A percentile compares a stretch with the other conserved stretches of the same genome.
phyloP scores from a whole-genome alignment of 2,797 vertebrate species.

The Leucoraja ocellata region DNA sequence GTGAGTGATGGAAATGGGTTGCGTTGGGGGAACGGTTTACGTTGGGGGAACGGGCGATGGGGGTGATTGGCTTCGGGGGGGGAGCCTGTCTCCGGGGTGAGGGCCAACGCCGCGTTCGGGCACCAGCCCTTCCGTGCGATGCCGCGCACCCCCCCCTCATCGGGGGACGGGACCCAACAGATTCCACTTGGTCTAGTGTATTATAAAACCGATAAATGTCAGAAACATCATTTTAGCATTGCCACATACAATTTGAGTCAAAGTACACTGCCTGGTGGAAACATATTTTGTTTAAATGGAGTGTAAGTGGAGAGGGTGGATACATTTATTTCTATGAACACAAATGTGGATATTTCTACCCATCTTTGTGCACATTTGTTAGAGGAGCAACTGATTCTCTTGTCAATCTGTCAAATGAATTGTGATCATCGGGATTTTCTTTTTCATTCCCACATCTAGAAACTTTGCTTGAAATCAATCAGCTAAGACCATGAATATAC shows the following conservation, averaged over 20 bases:
- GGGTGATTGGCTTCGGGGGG: too few relatives aligned
- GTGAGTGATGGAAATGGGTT: too few relatives aligned
- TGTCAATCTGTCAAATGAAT: constrained; percentile 10
- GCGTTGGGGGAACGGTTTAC: too few relatives aligned
- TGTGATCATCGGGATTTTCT: background rate
- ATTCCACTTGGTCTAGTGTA: background rate
- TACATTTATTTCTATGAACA: background rate
- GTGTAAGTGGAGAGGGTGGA: background rate
- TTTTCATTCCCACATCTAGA: background rate
- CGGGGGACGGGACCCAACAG: too few relatives aligned
- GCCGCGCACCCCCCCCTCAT: too few relatives aligned
- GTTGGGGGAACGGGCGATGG: too few relatives aligned
- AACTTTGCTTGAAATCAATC: background rate
- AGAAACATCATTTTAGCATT: background rate
- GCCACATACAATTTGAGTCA: background rate
- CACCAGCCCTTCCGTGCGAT: too few relatives aligned
- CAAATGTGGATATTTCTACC: background rate
- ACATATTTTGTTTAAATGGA: background rate
- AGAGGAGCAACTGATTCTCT: background rate
- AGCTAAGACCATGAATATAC: background rate
- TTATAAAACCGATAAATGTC: background rate
- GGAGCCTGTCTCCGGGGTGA: too few relatives aligned
- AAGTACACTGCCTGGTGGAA: background rate
- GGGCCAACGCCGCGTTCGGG: too few relatives aligned
- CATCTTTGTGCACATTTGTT: background rate